phyloP scores from a whole-genome alignment of 2,797 vertebrate species.

The Morelia viridis region DNA sequence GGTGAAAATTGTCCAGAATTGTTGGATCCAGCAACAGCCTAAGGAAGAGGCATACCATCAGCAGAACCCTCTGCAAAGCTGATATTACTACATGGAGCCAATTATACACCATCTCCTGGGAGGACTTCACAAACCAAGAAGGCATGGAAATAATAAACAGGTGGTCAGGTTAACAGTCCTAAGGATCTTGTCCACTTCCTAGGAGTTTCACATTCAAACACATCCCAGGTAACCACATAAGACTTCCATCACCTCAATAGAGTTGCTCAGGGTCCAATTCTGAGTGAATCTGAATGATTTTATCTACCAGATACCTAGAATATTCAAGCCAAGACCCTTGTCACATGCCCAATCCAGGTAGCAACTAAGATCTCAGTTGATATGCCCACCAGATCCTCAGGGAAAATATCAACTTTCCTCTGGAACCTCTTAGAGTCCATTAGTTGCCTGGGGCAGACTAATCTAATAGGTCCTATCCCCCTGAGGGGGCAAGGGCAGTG shows the following conservation, averaged over 20 bases:
- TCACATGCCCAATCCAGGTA: background rate
- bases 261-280: background rate
- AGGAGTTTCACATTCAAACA: background rate
- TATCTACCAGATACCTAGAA: background rate
- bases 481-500: background rate
- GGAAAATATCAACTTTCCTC: background rate
- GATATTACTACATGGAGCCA: background rate
- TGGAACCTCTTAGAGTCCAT: background rate
- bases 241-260: background rate
- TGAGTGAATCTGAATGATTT: background rate
- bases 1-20: background rate
- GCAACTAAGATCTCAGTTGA: background rate
- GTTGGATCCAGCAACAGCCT: background rate
- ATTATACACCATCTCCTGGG: background rate
- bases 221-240: background rate
- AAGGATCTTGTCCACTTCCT: background rate
- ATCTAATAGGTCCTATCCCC: background rate
- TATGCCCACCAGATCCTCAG: background rate
- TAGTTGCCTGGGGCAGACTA: background rate
- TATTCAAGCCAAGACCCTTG: background rate
- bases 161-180: background rate
- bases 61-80: background rate
- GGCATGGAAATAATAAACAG: background rate
- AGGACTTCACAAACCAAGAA: background rate
- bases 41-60: background rate